Percentiles rank a stretch among this genome's conserved stretches.
Evolutionary conservation across 1,140 invertebrate species (phyloP).

Genomic region (Globodera rostochiensis): DNA sequence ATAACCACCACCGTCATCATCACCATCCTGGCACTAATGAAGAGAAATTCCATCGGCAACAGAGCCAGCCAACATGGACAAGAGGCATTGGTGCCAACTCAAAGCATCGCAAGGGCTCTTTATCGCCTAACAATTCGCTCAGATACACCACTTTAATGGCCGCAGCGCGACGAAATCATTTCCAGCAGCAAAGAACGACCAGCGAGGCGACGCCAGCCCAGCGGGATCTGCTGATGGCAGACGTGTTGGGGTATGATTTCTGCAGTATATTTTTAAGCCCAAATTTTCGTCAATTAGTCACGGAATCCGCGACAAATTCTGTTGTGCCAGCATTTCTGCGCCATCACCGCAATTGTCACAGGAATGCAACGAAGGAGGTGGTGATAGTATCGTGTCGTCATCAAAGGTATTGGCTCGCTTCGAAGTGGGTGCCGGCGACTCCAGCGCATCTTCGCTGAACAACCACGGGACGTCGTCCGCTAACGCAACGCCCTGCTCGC

Average conservation of each 20-base stretch:
- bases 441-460: conserved; percentile 20
- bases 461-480: background rate
- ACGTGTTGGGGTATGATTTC: conserved; percentile 15
- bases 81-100: conserved; percentile 10
- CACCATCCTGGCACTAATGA: background rate
- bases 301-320: conserved; percentile 25
- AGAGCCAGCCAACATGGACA: conserved; percentile 23
- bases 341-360: conserved; percentile 14
- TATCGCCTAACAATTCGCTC: conserved; percentile 29
- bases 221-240: conserved; percentile 23
- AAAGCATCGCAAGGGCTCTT: conserved; percentile 27
- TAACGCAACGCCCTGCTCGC: conserved; percentile 7
- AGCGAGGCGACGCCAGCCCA: conserved; percentile 29
- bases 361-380: conserved; percentile 6
- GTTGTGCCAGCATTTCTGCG: conserved; percentile 24
- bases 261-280: background rate
- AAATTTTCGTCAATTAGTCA: conserved; percentile 4
- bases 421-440: conserved; percentile 24
- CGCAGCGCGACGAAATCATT: conserved; percentile 19
- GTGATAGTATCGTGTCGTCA: background rate
- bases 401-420: conserved; percentile 4
- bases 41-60: conserved; percentile 14
- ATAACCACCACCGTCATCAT: background rate
- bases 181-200: conserved; percentile 27
- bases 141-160: conserved; percentile 28